Base-by-base conservation (phyloP, 1,140 invertebrate genomes). In the Sarcophaga peregrina region DNA sequence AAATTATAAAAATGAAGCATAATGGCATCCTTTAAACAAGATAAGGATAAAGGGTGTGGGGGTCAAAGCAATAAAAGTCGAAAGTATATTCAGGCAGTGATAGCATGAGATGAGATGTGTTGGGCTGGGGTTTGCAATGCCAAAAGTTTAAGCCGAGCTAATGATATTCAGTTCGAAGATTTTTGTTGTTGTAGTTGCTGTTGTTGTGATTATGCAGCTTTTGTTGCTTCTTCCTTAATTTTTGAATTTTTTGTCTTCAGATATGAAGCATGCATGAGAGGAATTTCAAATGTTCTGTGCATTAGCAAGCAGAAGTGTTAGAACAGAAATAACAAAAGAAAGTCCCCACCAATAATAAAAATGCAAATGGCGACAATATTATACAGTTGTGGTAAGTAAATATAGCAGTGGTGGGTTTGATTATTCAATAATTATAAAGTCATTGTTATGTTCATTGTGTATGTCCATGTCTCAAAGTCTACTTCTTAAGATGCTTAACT, bases 61-160 rank as follows among this genome's bases (percentile, higher is more conserved):
- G 25, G 25, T 1, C 25, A 37, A 37, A 37, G 25, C 25, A 37
- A 37, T 37, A 37, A 37, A 37, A 37, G 25, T 37, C 25, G 25
- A 37, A 37, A 37, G 25, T 15, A n/a, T 15, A n/a, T 58, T 58
- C 10, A 15, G 4, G 10, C 11, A 58, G 6, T 4, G 15, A 58
- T 58, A 6, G 54, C n/a, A 58, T 0, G 15, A 58, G 54, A 7
- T 15, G 25, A 2, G n/a, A 58, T 58, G 54, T 58, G n/a, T 17
- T 68, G 58, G 58, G 17, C n/a, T 17, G 17, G n/a, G 5, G 9
- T 8, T 8, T 68, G 7, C 17, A 68, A 68, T 68, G 62, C 62
- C 62, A 68, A 68, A 68, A 20, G 17, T 68, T 17, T 68, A 68
- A 68, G 62, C n/a, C 62, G 20, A 68, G 62, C 62, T 68, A 68